phyloP scores from a whole-genome alignment of 2,888 invertebrate genomes.

The Rhyacophila evoluta region DNA sequence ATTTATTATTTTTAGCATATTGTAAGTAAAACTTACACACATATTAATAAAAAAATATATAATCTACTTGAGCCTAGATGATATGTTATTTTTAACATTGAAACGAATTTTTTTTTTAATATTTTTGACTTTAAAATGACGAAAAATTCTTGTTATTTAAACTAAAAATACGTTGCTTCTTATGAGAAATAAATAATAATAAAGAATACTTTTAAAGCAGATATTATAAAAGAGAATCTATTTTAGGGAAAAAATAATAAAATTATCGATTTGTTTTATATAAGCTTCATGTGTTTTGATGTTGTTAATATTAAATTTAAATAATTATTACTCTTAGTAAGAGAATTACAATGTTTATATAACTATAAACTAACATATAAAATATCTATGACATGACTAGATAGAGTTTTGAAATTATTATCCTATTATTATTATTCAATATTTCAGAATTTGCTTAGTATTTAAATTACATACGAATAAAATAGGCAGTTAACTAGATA shows the following conservation, averaged over 20 bases:
- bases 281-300: conserved; percentile 28
- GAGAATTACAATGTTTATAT: neutral
- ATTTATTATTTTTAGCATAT: no score
- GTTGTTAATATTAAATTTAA: conserved; percentile 19
- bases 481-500: neutral
- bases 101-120: no score
- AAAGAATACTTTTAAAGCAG: conserved; percentile 16
- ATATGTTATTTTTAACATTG: no score
- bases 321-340: conserved; percentile 2
- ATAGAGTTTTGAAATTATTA: conserved; percentile 27
- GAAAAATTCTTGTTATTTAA: neutral
- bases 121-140: no score
- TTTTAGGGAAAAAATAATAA: conserved; percentile 30
- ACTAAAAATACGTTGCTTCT: conserved; percentile 27
- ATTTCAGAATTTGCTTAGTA: conserved; percentile 7
- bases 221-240: conserved; percentile 29
- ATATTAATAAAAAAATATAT: no score
- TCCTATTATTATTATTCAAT: conserved; percentile 22
- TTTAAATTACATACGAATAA: conserved; percentile 2
- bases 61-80: no score
- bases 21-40: no score
- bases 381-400: conserved; percentile 28
- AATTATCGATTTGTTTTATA: conserved; percentile 30
- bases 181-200: conserved; percentile 29
- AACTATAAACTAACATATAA: neutral